These are phyloP conservation scores for Philaethria dido DNA, from an alignment of 2,888 invertebrate genomes.

Conservation along the genomic window DNA sequence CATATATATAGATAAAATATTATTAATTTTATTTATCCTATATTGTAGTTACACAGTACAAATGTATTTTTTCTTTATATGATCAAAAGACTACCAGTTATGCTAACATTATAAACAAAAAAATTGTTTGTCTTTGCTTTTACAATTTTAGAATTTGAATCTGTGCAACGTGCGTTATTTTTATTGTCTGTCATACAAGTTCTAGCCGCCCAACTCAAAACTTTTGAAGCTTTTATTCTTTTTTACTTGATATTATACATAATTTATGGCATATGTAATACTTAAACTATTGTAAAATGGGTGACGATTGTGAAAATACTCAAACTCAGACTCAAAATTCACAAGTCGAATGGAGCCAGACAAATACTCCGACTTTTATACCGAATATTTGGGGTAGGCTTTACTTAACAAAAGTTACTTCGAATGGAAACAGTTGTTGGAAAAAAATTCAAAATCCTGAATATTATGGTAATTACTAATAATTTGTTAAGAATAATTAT, in stretches of 20 bases:
- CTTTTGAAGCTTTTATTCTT: slow-evolving; percentile 25
- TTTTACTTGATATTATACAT: background rate
- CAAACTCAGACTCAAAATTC: slow-evolving; percentile 80
- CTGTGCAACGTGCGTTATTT: slow-evolving; percentile 8
- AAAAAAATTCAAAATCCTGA: slow-evolving; percentile 58
- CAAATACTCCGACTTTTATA: slow-evolving; percentile 65
- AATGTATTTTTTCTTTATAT: background rate
- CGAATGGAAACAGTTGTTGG: slow-evolving; percentile 66
- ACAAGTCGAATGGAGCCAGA: slow-evolving; percentile 76
- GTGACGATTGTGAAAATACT: slow-evolving; percentile 66
- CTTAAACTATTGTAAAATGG: slow-evolving; percentile 54
- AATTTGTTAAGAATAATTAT: background rate
- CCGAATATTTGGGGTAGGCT: slow-evolving; percentile 82
- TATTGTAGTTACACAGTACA: background rate
- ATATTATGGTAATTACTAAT: slow-evolving; percentile 65
- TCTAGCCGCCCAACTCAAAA: slow-evolving; percentile 28
- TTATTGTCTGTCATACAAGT: slow-evolving; percentile 15
- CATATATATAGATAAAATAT: too few relatives aligned
- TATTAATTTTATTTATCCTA: too few relatives aligned
- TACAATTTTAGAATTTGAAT: background rate
- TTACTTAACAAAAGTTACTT: slow-evolving; percentile 68
- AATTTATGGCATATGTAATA: slow-evolving; percentile 14
- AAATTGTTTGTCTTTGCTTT: background rate
- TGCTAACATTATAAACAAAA: background rate
- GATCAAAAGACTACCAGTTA: background rate